These are phyloP conservation scores for Tupaia tana DNA, from an alignment of 2,113 vertebrate species.

Conservation along the genomic window DNA sequence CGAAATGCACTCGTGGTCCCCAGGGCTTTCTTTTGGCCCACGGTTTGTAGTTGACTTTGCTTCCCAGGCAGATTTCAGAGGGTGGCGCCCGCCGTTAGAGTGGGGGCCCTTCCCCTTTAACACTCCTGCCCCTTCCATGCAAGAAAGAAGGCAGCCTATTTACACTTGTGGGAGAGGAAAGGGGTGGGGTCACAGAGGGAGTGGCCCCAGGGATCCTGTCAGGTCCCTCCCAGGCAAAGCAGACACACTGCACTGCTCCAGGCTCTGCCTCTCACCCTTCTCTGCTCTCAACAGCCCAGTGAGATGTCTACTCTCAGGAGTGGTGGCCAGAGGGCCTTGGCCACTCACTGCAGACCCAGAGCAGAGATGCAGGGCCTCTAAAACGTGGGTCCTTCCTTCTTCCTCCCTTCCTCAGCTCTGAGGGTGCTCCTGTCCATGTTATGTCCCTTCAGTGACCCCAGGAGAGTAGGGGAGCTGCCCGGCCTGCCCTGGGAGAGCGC, in stretches of 20 bases:
- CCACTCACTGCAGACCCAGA: not conserved
- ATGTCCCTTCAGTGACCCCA: not conserved
- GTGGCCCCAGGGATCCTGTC: not conserved
- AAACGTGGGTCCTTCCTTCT: not conserved
- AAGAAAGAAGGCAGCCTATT: too few species aligned
- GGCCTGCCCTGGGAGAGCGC: not conserved
- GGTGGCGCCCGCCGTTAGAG: not conserved
- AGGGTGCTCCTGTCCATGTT: not conserved
- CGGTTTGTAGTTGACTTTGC: not conserved
- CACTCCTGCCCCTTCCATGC: not conserved
- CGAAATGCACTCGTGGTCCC: not conserved
- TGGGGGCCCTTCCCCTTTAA: not conserved
- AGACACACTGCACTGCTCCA: not conserved
- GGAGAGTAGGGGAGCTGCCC: accelerated
- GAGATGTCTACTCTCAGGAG: not conserved
- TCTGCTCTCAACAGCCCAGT: accelerated
- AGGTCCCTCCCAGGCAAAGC: accelerated
- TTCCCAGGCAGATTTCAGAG: not conserved
- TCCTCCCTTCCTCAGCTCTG: not conserved
- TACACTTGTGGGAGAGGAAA: too few species aligned
- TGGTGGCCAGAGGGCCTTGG: too few species aligned
- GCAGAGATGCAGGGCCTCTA: accelerated
- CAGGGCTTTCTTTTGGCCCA: not conserved
- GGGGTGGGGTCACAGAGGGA: not conserved
- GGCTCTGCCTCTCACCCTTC: not conserved